Conservation (phyloP, 2,888 invertebrate genomes). For the Folsomia candida region DNA sequence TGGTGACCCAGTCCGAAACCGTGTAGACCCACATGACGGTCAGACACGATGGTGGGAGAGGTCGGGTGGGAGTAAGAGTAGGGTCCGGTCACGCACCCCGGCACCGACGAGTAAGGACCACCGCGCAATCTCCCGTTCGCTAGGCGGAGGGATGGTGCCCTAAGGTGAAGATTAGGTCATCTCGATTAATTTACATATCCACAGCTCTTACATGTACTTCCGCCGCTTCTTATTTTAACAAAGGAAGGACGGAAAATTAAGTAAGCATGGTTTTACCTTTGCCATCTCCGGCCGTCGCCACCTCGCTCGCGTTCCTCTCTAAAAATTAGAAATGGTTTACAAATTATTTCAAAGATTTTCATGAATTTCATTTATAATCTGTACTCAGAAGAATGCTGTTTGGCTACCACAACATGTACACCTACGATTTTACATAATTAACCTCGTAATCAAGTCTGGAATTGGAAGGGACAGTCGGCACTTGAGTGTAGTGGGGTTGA, state of each 20-base stretch:
- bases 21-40: slow-evolving; percentile 44
- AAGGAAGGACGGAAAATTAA: too few species aligned
- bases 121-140: slow-evolving; percentile 61
- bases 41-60: slow-evolving; percentile 44
- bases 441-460: background rate
- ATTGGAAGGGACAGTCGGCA: background rate
- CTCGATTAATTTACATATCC: too few species aligned
- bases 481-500: background rate
- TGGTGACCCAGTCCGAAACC: slow-evolving; percentile 45
- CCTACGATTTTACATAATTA: background rate
- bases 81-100: slow-evolving; percentile 45
- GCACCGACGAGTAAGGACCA: slow-evolving; percentile 46
- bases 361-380: too few species aligned
- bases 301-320: slow-evolving; percentile 49
- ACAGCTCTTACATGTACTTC: too few species aligned
- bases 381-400: too few species aligned
- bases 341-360: too few species aligned
- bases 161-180: too few species aligned
- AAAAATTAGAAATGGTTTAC: background rate
- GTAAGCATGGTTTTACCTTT: too few species aligned
- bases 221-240: too few species aligned
- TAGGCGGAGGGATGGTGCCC: slow-evolving; percentile 67
- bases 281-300: slow-evolving; percentile 51
- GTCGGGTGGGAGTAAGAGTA: slow-evolving; percentile 49
- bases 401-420: too few species aligned